Percentiles rank a stretch among this genome's conserved stretches.
Evolutionary conservation across 2,797 vertebrate species (phyloP).

Genomic region (Salarias fasciatus): DNA sequence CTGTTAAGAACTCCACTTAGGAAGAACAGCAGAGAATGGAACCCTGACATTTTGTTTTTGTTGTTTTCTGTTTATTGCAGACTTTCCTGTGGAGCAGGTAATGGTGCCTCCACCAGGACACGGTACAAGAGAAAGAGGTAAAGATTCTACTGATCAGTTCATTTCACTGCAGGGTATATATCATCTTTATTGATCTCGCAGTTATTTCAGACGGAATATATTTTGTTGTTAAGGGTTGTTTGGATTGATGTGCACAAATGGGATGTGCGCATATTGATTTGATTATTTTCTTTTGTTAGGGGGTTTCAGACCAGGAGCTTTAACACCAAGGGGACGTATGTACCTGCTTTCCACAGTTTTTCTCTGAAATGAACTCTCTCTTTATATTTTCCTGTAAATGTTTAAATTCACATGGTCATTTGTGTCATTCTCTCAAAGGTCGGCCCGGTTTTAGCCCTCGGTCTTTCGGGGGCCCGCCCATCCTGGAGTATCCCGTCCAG

Average conservation of each 20-base stretch:
- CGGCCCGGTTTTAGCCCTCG: conserved; percentile 17
- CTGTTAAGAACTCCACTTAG: not conserved
- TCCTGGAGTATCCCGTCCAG: conserved; percentile 32
- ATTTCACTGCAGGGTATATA: too few relatives aligned
- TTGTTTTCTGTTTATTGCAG: too few relatives aligned
- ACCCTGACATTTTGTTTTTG: not conserved
- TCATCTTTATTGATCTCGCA: too few relatives aligned
- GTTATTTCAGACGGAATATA: too few relatives aligned
- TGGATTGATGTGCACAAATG: too few relatives aligned
- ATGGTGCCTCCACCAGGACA: not conserved
- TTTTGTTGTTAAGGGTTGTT: too few relatives aligned
- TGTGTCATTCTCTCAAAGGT: conserved; percentile 29
- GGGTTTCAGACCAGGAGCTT: conserved; percentile 1
- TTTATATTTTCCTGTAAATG: not conserved
- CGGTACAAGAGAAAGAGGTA: conserved; percentile 32
- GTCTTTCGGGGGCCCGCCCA: not conserved
- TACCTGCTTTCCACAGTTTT: conserved; percentile 5
- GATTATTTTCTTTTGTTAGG: conserved; percentile 19
- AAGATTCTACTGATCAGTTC: not conserved
- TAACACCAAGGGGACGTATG: conserved; percentile 41
- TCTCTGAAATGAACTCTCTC: not conserved
- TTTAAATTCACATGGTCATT: not conserved
- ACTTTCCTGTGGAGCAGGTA: not conserved
- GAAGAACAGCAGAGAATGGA: too few relatives aligned
- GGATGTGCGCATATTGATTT: too few relatives aligned